Evolutionary conservation across 2,888 invertebrate genomes (phyloP).

Genomic region (Lysandra coridon): DNA sequence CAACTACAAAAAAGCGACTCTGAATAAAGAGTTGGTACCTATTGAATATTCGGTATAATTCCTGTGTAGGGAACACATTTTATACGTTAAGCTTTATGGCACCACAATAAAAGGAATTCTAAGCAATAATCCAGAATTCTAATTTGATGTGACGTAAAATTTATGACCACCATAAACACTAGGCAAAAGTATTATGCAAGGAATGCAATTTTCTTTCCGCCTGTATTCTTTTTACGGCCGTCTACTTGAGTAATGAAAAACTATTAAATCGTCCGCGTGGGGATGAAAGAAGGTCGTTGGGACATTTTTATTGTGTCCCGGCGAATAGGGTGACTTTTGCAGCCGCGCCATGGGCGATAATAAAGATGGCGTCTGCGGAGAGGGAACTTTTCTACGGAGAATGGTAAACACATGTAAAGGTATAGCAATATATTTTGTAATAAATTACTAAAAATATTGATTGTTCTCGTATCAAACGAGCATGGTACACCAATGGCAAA

Average conservation of each 20-base stretch:
- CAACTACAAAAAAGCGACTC: no score
- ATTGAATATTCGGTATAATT: background rate
- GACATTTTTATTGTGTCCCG: constrained; percentile 65
- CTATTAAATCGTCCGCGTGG: constrained; percentile 74
- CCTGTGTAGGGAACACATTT: background rate
- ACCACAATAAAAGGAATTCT: constrained; percentile 32
- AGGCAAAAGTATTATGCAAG: constrained; percentile 68
- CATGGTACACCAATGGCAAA: no score
- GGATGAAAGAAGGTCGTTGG: constrained; percentile 70
- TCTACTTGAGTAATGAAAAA: constrained; percentile 80
- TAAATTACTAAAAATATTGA: no score
- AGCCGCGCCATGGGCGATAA: constrained; percentile 60
- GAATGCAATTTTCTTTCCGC: constrained; percentile 74
- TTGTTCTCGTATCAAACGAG: no score
- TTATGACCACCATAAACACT: constrained; percentile 56
- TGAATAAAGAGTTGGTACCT: no score
- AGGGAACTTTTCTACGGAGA: constrained; percentile 23
- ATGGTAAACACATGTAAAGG: background rate
- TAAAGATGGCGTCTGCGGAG: constrained; percentile 56
- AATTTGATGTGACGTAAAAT: constrained; percentile 61
- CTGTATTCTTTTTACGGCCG: constrained; percentile 70
- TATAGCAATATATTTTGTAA: no score
- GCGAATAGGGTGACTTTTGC: constrained; percentile 69
- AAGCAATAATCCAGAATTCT: constrained; percentile 50
- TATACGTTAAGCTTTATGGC: background rate